Evolutionary conservation across 2,113 vertebrate genomes (phyloP), one percentile per base, ranked within the genome.

Genomic region (Smithornis capensis): DNA sequence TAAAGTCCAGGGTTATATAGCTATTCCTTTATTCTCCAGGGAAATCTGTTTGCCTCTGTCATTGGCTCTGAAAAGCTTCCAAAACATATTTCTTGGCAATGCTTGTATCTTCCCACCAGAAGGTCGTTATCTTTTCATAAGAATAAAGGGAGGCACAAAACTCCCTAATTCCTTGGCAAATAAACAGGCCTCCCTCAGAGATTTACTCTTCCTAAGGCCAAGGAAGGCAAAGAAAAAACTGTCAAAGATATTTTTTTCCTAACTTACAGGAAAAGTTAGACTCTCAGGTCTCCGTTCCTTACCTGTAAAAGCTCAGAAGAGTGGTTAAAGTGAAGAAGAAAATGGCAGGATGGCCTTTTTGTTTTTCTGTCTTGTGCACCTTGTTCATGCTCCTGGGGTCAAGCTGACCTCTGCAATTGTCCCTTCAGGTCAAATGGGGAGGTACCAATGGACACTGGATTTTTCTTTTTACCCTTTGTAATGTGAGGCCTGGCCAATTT

Each of bases 41-140:
- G 73, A 90, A 82, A 29, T 83, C 57, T 84, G 14, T 90, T 83
- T 13, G 15, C 23, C 31, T 92, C 29, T 67, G 44, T 76, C 88
- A 77, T 17, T 83, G 83, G 35, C 69, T 63, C 40, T 84, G 86
- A 79, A 89, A 76, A 81, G 2, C 27, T 67, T 90, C 76, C 79
- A 83, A 89, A 90, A 84, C 8, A 24, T 83, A 70, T 78, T 96
- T 90, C 71, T 95, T 94, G 92, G 56, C 80, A 91, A 83, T 18
- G 13, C 60, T 71, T 87, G 64, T 31, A 84, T 92, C 76, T 95
- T 93, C 92, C 80, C 86, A 96, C 59, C 68, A 83, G 70, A 94
- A 92, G 29, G 55, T 90, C 5, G 0, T 89, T 81, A 94, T 93
- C 56, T 90, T 90, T 94, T 91, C 18, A 0, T 71, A 92, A 89